Base-by-base conservation (phyloP, 2,797 vertebrate genomes). In the Sitta carolinensis region DNA sequence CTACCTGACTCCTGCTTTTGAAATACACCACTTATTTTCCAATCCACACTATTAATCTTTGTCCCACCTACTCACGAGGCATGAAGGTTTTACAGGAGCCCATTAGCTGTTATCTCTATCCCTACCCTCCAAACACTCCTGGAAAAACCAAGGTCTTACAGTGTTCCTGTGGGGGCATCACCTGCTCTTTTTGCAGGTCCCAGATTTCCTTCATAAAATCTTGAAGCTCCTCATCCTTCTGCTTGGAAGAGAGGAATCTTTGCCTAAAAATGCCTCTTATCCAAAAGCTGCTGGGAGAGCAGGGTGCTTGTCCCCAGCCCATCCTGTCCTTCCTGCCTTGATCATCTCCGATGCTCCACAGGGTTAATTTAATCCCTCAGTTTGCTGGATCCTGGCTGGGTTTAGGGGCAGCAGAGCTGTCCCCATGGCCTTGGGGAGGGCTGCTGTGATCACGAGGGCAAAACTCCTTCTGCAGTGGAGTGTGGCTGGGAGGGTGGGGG, bases 71-170 rank as follows among this genome's bases (percentile, higher is more conserved):
- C 82, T 95, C 62, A 32, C 0, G 7, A 93, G 87, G 57, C 94
- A 94, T 89, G 92, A 89, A 87, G 92, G 78, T 92, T 89, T 92
- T 95, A 62, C 84, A 78, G 93, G 67, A 89, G 78, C 87, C 91
- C 78, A 51, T 95, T 96, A 91, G 78, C 84, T 92, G 59, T 52
- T 93, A 80, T 80, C 78, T 89, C 81, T 61, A 3, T 57, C 45
- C 73, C 82, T 57, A 7, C 72, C 63, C 69, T 77, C 73, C 69
- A 23, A 43, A 90, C 79, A 21, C 82, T 77, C 50, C 12, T 1
- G 18, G 36, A 61, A 58, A 45, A 74, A 38, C 4, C 3, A 9
- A 84, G 55, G 63, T 92, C 86, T 75, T 29, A 16, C 26, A 23
- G 34, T 25, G 19, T 73, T 69, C 79, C 34, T 26, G 11, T 7